Base-by-base conservation (phyloP, 1,140 invertebrate genomes). In the Cherax quadricarinatus region DNA sequence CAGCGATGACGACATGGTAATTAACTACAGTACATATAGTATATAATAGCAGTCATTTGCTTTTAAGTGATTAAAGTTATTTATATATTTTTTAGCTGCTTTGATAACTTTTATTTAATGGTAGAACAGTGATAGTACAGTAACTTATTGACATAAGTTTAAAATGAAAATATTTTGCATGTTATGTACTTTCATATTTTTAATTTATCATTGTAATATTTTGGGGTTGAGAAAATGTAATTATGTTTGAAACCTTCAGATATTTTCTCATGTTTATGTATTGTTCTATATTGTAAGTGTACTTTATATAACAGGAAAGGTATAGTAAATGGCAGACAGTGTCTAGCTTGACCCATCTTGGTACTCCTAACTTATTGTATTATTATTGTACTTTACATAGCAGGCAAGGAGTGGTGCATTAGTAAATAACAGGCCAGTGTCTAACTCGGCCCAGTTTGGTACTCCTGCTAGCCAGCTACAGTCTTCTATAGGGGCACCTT, bases 391-490 rank as follows among this genome's bases (percentile, higher is more conserved):
- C 16, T 75, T 24, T 30, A 30, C 21, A 18, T 75, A 21, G n/a
- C 70, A 75, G 70, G n/a, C 16, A 30, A 75, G 70, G 70, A n/a
- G 9, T 7, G 12, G 70, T 30, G 24, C 3, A 4, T 7, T n/a
- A 30, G 12, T n/a, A 24, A 75, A 75, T n/a, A 75, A 6, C 70
- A 75, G 60, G 16, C 57, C 83, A 9, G 6, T 70, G 49, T 41
- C 24, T 5, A 41, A 30, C 7, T 24, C 60, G 18, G 30, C 57
- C 10, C 30, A 62, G 60, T 85, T 66, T 80, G 86, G 86, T 48
- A 88, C 86, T 21, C 86, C 73, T 60, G 24, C 21, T 14, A 60
- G 53, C 30, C 73, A 88, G n/a, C 60, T 62, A 24, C 80, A 89
- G 49, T 70, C 79, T 30, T 80, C 84, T 10, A 51, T 86, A 49